These are phyloP conservation scores for Emydoidea blandingii DNA, from an alignment of 2,797 vertebrate genomes.

Conservation along the genomic window DNA sequence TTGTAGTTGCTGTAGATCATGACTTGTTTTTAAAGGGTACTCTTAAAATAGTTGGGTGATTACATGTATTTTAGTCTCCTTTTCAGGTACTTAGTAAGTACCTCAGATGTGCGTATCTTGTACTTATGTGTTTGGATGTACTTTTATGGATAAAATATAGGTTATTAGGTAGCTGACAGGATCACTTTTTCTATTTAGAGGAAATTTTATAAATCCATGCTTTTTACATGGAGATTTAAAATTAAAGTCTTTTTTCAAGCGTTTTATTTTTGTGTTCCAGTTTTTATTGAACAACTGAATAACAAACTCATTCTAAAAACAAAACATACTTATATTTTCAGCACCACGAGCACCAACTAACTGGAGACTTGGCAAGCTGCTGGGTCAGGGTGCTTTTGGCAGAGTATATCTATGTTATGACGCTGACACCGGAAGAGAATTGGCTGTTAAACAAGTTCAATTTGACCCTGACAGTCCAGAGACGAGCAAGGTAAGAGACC, in stretches of 20 bases:
- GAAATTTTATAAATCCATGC: neutral
- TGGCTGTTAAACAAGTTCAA: slow-evolving; percentile 98
- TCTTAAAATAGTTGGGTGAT: neutral
- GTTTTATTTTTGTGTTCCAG: slow-evolving; percentile 50
- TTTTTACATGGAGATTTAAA: neutral
- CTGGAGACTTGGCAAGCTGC: slow-evolving; percentile 96
- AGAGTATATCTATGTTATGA: slow-evolving; percentile 97
- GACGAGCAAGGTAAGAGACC: slow-evolving; percentile 93
- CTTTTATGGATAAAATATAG: neutral
- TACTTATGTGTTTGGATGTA: neutral
- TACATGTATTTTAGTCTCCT: neutral
- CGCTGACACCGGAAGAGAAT: slow-evolving; percentile 94
- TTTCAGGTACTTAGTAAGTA: slow-evolving; percentile 23
- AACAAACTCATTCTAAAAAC: slow-evolving; percentile 58
- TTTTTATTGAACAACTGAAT: slow-evolving; percentile 40
- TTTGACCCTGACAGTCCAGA: slow-evolving; percentile 98
- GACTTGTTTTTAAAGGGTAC: accelerated
- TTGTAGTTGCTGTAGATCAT: neutral
- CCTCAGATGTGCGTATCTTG: neutral
- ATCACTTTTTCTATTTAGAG: neutral
- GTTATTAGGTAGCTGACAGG: neutral
- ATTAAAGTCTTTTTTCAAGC: slow-evolving; percentile 13
- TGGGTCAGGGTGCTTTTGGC: slow-evolving; percentile 98
- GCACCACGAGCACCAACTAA: slow-evolving; percentile 97
- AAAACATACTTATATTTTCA: slow-evolving; percentile 79